A percentile compares a stretch with the other conserved stretches of the same genome.
These are phyloP conservation scores for Intellagama lesueurii DNA, from an alignment of 2,797 vertebrate genomes.

Conservation along the genomic window DNA sequence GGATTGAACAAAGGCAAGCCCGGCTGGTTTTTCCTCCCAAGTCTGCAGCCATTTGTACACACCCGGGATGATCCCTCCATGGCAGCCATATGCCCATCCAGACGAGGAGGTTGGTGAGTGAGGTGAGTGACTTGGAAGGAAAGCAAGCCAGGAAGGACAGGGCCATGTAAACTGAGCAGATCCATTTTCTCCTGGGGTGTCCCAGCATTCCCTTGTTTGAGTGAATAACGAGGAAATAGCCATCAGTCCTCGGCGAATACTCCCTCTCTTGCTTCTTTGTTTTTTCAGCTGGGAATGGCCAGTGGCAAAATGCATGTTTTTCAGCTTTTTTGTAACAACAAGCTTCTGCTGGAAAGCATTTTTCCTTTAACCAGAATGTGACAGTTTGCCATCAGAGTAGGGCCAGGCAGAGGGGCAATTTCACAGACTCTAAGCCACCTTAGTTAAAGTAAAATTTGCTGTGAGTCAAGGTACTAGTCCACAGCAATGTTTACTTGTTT, in stretches of 20 bases:
- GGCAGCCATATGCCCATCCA: background rate
- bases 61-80: background rate
- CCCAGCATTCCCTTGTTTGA: background rate
- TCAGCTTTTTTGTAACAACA: background rate
- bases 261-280: too few relatives aligned
- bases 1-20: background rate
- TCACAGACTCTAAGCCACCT: background rate
- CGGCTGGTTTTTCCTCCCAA: too few relatives aligned
- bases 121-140: background rate
- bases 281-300: too few relatives aligned
- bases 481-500: too few relatives aligned
- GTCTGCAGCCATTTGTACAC: background rate
- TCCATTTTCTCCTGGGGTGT: background rate
- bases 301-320: background rate
- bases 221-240: too few relatives aligned
- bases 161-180: background rate
- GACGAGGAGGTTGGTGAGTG: background rate
- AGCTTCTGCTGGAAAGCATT: background rate
- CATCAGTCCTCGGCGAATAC: background rate
- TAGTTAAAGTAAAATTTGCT: too few relatives aligned
- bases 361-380: background rate
- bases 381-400: background rate
- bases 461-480: too few relatives aligned
- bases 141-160: background rate
- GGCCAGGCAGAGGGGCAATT: background rate